phyloP scores from a whole-genome alignment of 2,797 vertebrate genomes.

The Cyprinella venusta region DNA sequence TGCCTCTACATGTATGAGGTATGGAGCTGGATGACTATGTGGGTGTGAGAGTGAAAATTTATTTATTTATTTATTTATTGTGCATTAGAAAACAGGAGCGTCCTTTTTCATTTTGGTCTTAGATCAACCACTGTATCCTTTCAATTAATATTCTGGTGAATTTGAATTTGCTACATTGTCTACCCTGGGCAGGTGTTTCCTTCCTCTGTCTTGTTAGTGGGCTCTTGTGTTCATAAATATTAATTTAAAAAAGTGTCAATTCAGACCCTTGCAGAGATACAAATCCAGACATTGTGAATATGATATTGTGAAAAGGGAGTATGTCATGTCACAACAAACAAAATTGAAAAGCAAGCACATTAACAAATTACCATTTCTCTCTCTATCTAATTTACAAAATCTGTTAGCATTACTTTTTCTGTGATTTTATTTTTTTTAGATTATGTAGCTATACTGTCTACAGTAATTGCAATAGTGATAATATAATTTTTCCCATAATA shows the following conservation, averaged over 20 bases:
- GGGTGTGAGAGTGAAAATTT: neutral
- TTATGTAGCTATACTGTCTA: constrained; percentile 69
- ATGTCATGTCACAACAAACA: constrained; percentile 77
- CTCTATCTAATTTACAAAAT: constrained; percentile 77
- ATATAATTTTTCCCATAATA: constrained; percentile 72
- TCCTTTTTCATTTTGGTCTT: constrained; percentile 29
- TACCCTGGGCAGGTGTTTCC: constrained; percentile 73
- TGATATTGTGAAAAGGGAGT: constrained; percentile 69
- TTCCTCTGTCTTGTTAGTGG: constrained; percentile 66
- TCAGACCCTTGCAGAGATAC: constrained; percentile 57
- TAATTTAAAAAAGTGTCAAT: constrained; percentile 61
- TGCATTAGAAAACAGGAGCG: constrained; percentile 23
- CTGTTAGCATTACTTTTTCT: constrained; percentile 75
- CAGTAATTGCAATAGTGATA: constrained; percentile 71
- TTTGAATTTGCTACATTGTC: constrained; percentile 82
- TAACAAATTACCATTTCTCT: constrained; percentile 78
- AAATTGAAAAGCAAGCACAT: constrained; percentile 76
- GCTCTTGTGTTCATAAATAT: constrained; percentile 60
- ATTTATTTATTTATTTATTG: neutral
- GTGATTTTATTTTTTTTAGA: constrained; percentile 64
- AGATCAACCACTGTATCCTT: constrained; percentile 25
- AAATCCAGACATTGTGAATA: constrained; percentile 66
- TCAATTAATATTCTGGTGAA: constrained; percentile 57
- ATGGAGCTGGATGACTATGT: constrained; percentile 5
- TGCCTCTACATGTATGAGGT: constrained; percentile 14